Evolutionary conservation across 2,113 vertebrate genomes (phyloP), one percentile per base, ranked within the genome.

Genomic region (Ceyx cyanopectus): DNA sequence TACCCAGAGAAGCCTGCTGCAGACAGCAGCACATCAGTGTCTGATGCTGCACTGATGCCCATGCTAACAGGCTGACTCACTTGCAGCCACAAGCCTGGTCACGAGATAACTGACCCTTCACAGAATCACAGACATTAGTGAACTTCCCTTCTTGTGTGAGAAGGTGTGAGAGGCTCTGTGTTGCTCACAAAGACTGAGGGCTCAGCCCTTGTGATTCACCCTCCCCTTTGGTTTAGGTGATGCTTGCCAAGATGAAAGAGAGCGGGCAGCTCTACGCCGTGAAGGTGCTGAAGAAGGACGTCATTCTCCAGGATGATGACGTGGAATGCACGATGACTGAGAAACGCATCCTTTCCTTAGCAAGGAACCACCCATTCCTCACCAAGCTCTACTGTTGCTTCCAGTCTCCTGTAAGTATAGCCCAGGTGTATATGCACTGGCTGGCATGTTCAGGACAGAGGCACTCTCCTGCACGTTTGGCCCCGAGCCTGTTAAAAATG

Each of bases 301-400:
- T 99, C 65, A 99, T 99, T 89, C 97, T 99, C 70, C 99, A 99
- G 94, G 99, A 99, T 5, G 99, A 99, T 0, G 99, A 99, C 3
- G 99, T 99, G 32, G 99, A 99, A 40, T 99, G 99, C 82, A 99
- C 99, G 20, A 99, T 99, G 99, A 99, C 98, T 0, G 99, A 99
- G 95, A 99, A 99, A 72, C 98, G 99, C 85, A 99, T 99, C 89
- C 98, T 99, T 68, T 98, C 99, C 1, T 91, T 99, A 66, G 99
- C 99, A 14, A 94, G 98, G 89, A 98, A 97, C 58, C 99, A 99
- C 94, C 99, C 99, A 14, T 99, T 99, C 98, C 99, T 99, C 97
- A 99, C 99, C 43, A 98, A 99, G 97, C 84, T 99, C n/a, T 99
- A 98, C 98, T 99, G 99, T 96, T 99, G 99, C 96, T 99, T 99